Percentiles rank a stretch among this genome's conserved stretches.
These are phyloP conservation scores for Iguana delicatissima DNA, from an alignment of 2,797 vertebrate genomes.

Conservation along the genomic window DNA sequence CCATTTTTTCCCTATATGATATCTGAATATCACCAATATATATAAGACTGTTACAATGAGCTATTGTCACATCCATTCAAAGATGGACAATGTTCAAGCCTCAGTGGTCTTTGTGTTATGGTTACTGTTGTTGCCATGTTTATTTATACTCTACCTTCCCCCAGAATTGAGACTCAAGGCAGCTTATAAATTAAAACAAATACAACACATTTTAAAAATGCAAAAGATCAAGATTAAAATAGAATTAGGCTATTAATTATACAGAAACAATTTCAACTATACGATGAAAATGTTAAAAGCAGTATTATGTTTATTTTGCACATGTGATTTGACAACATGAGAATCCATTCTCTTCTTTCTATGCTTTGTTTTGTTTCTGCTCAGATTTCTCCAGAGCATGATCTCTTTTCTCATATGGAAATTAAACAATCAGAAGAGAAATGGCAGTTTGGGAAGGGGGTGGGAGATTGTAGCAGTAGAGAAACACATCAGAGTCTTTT, in stretches of 20 bases:
- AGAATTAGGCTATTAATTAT: no score
- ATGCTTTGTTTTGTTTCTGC: neutral
- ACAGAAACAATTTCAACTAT: no score
- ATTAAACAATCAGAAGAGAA: conserved; percentile 7
- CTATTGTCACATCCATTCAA: neutral
- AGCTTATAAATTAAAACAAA: no score
- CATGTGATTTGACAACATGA: conserved; percentile 3
- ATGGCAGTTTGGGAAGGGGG: neutral
- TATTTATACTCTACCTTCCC: no score
- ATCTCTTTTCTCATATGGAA: conserved; percentile 5
- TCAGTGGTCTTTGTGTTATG: neutral
- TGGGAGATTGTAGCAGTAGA: neutral
- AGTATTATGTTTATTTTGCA: neutral
- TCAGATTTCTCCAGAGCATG: neutral
- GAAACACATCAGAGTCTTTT: conserved; percentile 13
- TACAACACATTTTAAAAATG: no score
- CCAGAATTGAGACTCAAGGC: no score
- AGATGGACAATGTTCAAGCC: neutral
- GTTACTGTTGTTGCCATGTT: neutral
- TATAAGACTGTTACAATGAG: neutral
- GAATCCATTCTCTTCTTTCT: neutral
- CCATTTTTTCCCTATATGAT: neutral
- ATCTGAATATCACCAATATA: neutral
- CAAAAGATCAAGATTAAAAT: no score
- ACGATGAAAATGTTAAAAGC: no score